A percentile compares a stretch with the other conserved stretches of the same genome.
Evolutionary conservation across 2,797 vertebrate genomes (phyloP).

Genomic region (Heterohyrax brucei): DNA sequence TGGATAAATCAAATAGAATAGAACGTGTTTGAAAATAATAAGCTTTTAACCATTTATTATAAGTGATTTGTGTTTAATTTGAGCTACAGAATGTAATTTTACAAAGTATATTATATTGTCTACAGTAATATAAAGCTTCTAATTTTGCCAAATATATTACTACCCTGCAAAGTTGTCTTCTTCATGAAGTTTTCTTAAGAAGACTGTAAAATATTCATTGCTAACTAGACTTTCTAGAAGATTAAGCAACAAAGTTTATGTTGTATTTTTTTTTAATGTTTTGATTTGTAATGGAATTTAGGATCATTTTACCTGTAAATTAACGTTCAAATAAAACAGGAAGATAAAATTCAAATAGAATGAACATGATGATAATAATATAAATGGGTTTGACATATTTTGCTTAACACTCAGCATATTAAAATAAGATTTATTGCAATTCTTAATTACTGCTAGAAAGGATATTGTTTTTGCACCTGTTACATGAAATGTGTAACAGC

Average conservation of each 20-base stretch:
- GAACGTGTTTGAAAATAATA: background rate
- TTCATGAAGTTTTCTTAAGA: background rate
- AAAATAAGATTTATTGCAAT: conserved; percentile 80
- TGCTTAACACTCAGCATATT: conserved; percentile 72
- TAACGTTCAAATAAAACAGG: background rate
- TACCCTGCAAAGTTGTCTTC: background rate
- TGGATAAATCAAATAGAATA: background rate
- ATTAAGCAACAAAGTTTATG: background rate
- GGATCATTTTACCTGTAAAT: background rate
- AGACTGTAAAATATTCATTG: conserved; percentile 2
- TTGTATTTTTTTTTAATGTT: background rate
- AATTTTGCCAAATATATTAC: background rate
- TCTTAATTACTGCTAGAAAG: conserved; percentile 81
- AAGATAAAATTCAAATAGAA: background rate
- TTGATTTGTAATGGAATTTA: conserved; percentile 24
- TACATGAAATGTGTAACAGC: conserved; percentile 75
- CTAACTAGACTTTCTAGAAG: background rate
- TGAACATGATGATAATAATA: background rate
- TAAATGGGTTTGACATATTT: conserved; percentile 33
- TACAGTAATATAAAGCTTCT: background rate
- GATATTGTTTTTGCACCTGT: conserved; percentile 83
- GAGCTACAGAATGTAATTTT: background rate
- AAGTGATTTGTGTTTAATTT: background rate
- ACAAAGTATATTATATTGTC: background rate
- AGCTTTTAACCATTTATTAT: background rate